These are phyloP conservation scores for Corythoichthys intestinalis DNA, from an alignment of 2,113 vertebrate species.

Conservation along the genomic window DNA sequence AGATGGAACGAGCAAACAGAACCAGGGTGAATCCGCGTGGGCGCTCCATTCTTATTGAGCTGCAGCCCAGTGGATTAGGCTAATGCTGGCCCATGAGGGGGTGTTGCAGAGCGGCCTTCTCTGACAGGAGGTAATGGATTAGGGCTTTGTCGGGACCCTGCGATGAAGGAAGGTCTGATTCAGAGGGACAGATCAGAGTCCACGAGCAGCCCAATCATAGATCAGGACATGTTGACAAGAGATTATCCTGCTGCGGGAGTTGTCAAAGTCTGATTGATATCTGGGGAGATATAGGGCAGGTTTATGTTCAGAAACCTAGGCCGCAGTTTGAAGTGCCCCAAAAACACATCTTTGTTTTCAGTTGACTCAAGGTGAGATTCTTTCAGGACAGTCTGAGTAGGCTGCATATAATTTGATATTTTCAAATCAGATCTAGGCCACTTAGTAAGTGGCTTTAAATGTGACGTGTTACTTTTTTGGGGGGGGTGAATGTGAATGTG, in stretches of 20 bases:
- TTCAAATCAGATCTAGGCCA: no score
- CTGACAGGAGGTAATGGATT: slow-evolving; percentile 78
- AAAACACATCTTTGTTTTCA: no score
- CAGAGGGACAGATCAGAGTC: slow-evolving; percentile 47
- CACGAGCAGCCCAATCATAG: slow-evolving; percentile 63
- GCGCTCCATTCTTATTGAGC: slow-evolving; percentile 72
- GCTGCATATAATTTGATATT: no score
- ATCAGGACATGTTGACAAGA: slow-evolving; percentile 76
- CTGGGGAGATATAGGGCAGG: slow-evolving; percentile 21
- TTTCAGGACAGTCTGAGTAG: no score
- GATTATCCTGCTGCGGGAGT: slow-evolving; percentile 79
- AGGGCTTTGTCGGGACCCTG: slow-evolving; percentile 67
- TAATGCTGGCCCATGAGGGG: slow-evolving; percentile 70
- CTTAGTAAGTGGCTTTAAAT: no score
- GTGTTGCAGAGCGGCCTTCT: slow-evolving; percentile 64
- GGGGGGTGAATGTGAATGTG: no score
- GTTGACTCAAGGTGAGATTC: no score
- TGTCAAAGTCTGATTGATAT: slow-evolving; percentile 56
- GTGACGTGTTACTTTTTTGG: no score
- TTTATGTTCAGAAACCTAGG: not conserved
- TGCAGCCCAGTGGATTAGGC: slow-evolving; percentile 77
- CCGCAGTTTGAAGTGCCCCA: no score
- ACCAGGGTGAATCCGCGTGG: slow-evolving; percentile 59
- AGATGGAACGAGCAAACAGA: slow-evolving; percentile 78
- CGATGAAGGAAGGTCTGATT: slow-evolving; percentile 40